phyloP scores from a whole-genome alignment of 1,140 invertebrate species.

The Pseudoatta argentina region DNA sequence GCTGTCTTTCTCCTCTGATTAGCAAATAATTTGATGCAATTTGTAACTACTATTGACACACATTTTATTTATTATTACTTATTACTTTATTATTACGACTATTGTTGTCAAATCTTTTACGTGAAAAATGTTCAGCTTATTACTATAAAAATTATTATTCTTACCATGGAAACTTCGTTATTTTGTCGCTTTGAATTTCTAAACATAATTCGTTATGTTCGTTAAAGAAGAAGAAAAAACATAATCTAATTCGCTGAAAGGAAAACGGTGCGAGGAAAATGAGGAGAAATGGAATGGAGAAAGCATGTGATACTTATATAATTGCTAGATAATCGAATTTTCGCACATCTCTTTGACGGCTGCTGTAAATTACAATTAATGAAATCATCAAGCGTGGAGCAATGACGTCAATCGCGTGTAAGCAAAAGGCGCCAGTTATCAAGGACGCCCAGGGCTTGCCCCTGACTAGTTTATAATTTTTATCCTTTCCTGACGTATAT shows the following conservation, averaged over 20 bases:
- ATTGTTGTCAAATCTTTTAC: neutral
- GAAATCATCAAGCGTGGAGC: conserved; percentile 70
- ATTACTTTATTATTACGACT: neutral
- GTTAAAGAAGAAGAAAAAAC: conserved; percentile 1
- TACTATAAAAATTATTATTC: neutral
- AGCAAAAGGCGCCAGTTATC: conserved; percentile 73
- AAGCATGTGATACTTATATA: conserved; percentile 35
- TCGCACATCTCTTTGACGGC: conserved; percentile 56
- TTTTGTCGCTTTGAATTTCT: neutral
- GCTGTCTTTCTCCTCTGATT: neutral
- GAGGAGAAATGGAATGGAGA: neutral
- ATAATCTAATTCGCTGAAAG: neutral
- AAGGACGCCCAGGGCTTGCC: conserved; percentile 71
- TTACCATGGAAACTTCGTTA: neutral
- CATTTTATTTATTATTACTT: neutral
- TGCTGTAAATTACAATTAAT: conserved; percentile 76
- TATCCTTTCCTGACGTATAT: conserved; percentile 44
- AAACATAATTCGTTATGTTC: neutral
- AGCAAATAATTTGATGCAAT: neutral
- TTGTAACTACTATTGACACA: neutral
- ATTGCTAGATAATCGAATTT: conserved; percentile 69
- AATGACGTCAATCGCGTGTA: conserved; percentile 75
- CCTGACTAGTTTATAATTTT: conserved; percentile 53
- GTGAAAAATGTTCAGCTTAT: neutral
- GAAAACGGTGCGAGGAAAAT: neutral